A percentile compares a stretch with the other conserved stretches of the same genome.
These are phyloP conservation scores for Salminus brasiliensis DNA, from an alignment of 2,113 vertebrate species.

Conservation along the genomic window DNA sequence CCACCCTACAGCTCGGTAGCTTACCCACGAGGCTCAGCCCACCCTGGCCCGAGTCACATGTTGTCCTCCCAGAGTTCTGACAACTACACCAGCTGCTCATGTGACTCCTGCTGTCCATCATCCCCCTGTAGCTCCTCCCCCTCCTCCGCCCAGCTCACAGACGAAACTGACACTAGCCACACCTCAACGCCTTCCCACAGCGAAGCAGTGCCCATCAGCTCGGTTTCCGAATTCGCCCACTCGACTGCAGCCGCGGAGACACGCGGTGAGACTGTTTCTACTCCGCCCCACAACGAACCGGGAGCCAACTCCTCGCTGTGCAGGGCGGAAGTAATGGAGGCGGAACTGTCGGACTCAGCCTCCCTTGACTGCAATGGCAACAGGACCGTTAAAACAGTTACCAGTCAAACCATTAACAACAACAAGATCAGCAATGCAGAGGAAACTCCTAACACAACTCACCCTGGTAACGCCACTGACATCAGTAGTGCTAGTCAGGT, in stretches of 20 bases:
- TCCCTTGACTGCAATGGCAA: slow-evolving; percentile 45
- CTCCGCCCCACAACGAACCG: background rate
- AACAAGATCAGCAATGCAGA: slow-evolving; percentile 25
- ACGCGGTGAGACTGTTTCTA: slow-evolving; percentile 40
- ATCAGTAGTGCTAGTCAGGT: background rate
- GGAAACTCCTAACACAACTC: background rate
- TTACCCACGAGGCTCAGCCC: slow-evolving; percentile 73
- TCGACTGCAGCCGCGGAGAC: slow-evolving; percentile 15
- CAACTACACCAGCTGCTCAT: slow-evolving; percentile 87
- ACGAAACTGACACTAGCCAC: slow-evolving; percentile 81
- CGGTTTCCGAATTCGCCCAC: slow-evolving; percentile 47
- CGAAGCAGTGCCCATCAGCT: slow-evolving; percentile 49
- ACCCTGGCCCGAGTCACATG: slow-evolving; percentile 70
- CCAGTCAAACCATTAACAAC: slow-evolving; percentile 24
- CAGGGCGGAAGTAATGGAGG: background rate
- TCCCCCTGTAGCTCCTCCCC: slow-evolving; percentile 85
- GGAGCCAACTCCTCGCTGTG: background rate
- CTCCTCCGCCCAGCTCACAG: slow-evolving; percentile 80
- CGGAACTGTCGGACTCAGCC: slow-evolving; percentile 17
- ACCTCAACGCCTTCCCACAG: slow-evolving; percentile 70
- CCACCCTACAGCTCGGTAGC: slow-evolving; percentile 87
- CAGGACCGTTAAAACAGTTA: slow-evolving; percentile 26
- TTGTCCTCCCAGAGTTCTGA: slow-evolving; percentile 83
- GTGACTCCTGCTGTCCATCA: slow-evolving; percentile 84
- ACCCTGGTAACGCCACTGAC: slow-evolving; percentile 18